Conservation (phyloP, 1,140 invertebrate species). For the Cephus cinctus region DNA sequence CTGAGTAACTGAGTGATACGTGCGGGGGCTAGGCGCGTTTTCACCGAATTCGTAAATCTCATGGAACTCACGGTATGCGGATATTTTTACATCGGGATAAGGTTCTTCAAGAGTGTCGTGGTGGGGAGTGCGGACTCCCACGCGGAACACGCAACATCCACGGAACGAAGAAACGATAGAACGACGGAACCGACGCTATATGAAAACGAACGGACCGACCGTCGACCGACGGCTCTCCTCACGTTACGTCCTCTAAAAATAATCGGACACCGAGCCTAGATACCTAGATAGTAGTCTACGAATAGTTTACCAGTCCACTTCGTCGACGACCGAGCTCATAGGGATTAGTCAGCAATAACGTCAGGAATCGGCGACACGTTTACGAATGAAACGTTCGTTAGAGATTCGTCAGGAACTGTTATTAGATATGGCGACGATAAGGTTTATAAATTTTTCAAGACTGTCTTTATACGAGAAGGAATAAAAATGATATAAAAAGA, state of each 20-base stretch:
- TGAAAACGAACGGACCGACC: too few species aligned
- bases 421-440: too few species aligned
- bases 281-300: conserved; percentile 57
- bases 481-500: too few species aligned
- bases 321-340: conserved; percentile 35
- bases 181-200: conserved; percentile 32
- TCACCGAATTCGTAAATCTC: conserved; percentile 13
- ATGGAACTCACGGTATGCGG: conserved; percentile 20
- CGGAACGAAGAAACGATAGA: conserved; percentile 5
- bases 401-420: too few species aligned
- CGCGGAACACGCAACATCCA: conserved; percentile 11
- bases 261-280: conserved; percentile 55
- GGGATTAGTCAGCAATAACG: conserved; percentile 38
- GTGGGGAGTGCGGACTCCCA: conserved; percentile 16
- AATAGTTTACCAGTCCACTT: conserved; percentile 45
- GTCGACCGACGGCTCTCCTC: conserved; percentile 51
- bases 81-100: conserved; percentile 40
- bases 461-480: too few species aligned
- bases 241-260: conserved; percentile 57
- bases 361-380: too few species aligned
- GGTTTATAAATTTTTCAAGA: too few species aligned
- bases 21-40: too few species aligned
- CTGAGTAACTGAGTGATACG: too few species aligned
- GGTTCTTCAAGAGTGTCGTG: conserved; percentile 4
- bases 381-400: too few species aligned